Conservation (phyloP, 2,888 invertebrate genomes). For the Eurytoma californica region DNA sequence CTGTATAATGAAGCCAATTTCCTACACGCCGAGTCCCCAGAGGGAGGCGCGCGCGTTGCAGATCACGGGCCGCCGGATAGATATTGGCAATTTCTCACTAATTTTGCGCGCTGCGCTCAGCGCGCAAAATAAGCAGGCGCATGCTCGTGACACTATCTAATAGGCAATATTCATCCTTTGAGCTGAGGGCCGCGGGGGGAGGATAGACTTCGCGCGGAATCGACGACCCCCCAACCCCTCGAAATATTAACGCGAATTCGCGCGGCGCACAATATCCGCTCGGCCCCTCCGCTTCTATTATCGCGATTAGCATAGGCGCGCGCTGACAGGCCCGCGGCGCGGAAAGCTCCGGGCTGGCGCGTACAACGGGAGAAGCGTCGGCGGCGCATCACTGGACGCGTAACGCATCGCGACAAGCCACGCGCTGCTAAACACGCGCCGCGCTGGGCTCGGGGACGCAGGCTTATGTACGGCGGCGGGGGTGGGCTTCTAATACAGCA, state of each 20-base stretch:
- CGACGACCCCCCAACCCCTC: slow-evolving; percentile 19
- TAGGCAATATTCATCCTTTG: slow-evolving; percentile 62
- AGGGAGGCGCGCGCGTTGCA: not conserved
- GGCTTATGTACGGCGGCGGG: not conserved
- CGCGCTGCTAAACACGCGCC: slow-evolving; percentile 32
- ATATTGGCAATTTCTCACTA: slow-evolving; percentile 57
- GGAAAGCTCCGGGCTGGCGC: slow-evolving; percentile 7
- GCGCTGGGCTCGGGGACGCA: not conserved
- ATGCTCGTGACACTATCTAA: slow-evolving; percentile 66
- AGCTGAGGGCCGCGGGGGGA: slow-evolving; percentile 1
- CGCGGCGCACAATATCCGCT: not conserved
- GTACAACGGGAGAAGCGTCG: not conserved
- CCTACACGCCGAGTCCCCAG: not conserved
- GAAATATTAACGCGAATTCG: slow-evolving; percentile 42
- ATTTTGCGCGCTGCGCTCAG: slow-evolving; percentile 37
- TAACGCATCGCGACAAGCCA: slow-evolving; percentile 46
- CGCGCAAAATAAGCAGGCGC: slow-evolving; percentile 54
- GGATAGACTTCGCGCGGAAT: not conserved
- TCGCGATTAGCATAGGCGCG: slow-evolving; percentile 53
- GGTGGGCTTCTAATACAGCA: slow-evolving; percentile 7
- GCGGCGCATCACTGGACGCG: slow-evolving; percentile 24
- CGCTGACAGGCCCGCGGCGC: slow-evolving; percentile 23
- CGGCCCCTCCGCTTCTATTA: slow-evolving; percentile 43
- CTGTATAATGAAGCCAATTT: no score
- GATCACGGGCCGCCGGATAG: slow-evolving; percentile 8